Conservation (phyloP, 2,888 invertebrate genomes). For the Philhelius pedissequus region DNA sequence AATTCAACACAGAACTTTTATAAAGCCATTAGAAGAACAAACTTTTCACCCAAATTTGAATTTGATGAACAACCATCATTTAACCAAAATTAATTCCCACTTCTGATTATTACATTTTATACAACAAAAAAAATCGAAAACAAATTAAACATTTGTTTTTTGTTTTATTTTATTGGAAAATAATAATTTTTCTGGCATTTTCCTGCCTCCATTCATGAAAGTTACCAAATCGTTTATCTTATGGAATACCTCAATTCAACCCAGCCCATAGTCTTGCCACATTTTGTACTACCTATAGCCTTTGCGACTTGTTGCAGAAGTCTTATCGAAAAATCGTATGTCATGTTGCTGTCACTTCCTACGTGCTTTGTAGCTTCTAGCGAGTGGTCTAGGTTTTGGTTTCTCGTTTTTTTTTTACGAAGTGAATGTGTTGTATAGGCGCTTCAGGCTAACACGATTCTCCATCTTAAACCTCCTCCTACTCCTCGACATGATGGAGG, state of each 20-base stretch:
- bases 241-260: conserved; percentile 1
- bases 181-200: conserved; percentile 32
- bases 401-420: background rate
- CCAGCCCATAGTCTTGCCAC: background rate
- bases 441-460: conserved; percentile 45
- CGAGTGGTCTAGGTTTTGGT: background rate
- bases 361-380: conserved; percentile 41
- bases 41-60: no score
- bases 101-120: background rate
- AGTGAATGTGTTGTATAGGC: conserved; percentile 41
- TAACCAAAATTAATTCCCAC: background rate
- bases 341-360: conserved; percentile 64
- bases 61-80: no score
- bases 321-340: conserved; percentile 60
- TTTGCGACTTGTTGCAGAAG: conserved; percentile 56
- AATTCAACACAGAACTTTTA: no score
- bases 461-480: background rate
- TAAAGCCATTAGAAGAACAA: no score
- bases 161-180: background rate
- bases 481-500: background rate
- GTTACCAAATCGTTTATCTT: conserved; percentile 44
- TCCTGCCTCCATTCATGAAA: conserved; percentile 31
- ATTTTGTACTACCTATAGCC: background rate
- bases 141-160: background rate
- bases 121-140: background rate